phyloP scores from a whole-genome alignment of 1,140 invertebrate genomes.

The Solenopsis invicta region DNA sequence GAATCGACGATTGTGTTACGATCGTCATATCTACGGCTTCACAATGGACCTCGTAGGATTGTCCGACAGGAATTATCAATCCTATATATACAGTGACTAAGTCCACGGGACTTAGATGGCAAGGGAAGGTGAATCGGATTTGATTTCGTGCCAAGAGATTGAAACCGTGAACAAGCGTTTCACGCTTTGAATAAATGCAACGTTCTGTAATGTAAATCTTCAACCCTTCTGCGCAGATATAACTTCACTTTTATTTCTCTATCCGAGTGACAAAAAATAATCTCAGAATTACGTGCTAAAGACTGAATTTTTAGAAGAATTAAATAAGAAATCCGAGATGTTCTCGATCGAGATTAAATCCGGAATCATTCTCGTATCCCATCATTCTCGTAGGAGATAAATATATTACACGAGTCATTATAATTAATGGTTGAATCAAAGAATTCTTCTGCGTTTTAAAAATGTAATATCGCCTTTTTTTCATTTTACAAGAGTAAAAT shows the following conservation, averaged over 20 bases:
- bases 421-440: neutral
- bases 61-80: conserved; percentile 33
- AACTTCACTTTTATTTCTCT: neutral
- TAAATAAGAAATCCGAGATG: neutral
- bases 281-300: neutral
- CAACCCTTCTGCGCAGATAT: neutral
- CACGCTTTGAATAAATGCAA: conserved; percentile 15
- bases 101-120: neutral
- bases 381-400: neutral
- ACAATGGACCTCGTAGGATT: conserved; percentile 41
- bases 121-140: conserved; percentile 4
- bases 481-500: neutral
- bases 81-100: conserved; percentile 19
- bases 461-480: neutral
- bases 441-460: neutral
- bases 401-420: neutral
- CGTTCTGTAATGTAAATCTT: neutral
- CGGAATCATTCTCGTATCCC: neutral
- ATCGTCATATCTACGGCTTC: conserved; percentile 10
- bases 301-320: neutral
- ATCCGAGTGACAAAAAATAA: neutral
- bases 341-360: neutral
- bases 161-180: conserved; percentile 4
- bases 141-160: conserved; percentile 41
- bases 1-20: conserved; percentile 25